These are phyloP conservation scores for Limanda limanda DNA, from an alignment of 2,113 vertebrate species.

Conservation along the genomic window DNA sequence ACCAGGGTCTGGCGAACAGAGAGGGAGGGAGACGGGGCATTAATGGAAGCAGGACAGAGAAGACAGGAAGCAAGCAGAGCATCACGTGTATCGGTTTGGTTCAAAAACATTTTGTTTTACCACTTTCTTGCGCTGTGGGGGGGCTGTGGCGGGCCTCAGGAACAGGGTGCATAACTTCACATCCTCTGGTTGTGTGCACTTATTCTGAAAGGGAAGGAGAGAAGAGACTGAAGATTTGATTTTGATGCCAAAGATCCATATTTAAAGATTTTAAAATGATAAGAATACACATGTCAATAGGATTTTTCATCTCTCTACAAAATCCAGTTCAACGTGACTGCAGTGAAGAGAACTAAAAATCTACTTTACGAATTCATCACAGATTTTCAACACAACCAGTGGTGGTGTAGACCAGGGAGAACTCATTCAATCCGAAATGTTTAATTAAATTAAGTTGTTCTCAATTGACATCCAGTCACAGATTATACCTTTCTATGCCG, in stretches of 20 bases:
- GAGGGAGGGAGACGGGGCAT: neutral
- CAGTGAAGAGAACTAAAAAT: no score
- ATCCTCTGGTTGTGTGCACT: constrained; percentile 84
- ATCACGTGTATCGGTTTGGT: neutral
- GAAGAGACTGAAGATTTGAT: neutral
- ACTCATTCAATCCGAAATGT: neutral
- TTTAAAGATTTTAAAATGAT: neutral
- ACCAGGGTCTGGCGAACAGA: constrained; percentile 73
- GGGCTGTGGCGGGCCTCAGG: constrained; percentile 68
- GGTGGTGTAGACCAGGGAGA: no score
- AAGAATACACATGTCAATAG: neutral
- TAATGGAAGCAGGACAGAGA: no score
- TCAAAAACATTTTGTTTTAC: constrained; percentile 57
- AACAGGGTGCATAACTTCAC: constrained; percentile 83
- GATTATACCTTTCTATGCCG: constrained; percentile 68
- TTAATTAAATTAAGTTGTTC: no score
- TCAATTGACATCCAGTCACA: neutral
- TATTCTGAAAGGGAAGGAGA: constrained; percentile 70
- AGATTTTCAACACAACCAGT: no score
- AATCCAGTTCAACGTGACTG: no score
- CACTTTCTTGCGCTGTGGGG: constrained; percentile 79
- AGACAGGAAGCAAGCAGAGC: neutral
- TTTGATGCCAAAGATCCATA: neutral
- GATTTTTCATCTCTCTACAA: neutral
- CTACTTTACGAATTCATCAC: no score